phyloP scores from a whole-genome alignment of 2,797 vertebrate genomes.

The Pseudochirops corinnae region DNA sequence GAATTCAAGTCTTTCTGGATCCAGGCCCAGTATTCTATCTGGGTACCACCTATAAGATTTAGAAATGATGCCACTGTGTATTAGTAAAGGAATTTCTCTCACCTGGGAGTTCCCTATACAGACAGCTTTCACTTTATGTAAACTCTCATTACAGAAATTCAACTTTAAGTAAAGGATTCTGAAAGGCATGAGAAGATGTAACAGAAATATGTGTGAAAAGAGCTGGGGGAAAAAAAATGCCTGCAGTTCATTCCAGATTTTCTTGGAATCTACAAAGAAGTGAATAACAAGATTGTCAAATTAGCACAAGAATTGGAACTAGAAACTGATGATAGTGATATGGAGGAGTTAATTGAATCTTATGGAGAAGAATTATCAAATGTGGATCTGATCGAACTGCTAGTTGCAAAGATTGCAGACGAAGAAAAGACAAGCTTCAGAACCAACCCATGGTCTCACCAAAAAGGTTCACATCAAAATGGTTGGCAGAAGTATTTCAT shows the following conservation, averaged over 20 bases:
- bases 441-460: too few relatives aligned
- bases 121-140: not conserved
- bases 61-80: not conserved
- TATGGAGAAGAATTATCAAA: not conserved
- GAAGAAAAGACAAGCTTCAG: too few relatives aligned
- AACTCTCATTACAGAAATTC: not conserved
- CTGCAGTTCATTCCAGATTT: too few relatives aligned
- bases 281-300: not conserved
- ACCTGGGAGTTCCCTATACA: not conserved
- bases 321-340: not conserved
- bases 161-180: not conserved
- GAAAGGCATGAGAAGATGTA: not conserved
- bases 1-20: not conserved
- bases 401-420: too few relatives aligned
- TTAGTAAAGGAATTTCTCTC: not conserved
- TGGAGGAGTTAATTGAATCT: not conserved
- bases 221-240: not conserved
- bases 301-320: not conserved
- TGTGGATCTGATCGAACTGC: too few relatives aligned
- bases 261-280: not conserved
- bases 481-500: too few relatives aligned
- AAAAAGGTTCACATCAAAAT: too few relatives aligned
- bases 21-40: not conserved
- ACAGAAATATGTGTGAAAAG: not conserved
- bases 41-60: not conserved